Evolutionary conservation across 30 jellyfish, hydroid and myxozoan species (phyloP).

Genomic region (Chrysaora quinquecirrha): DNA sequence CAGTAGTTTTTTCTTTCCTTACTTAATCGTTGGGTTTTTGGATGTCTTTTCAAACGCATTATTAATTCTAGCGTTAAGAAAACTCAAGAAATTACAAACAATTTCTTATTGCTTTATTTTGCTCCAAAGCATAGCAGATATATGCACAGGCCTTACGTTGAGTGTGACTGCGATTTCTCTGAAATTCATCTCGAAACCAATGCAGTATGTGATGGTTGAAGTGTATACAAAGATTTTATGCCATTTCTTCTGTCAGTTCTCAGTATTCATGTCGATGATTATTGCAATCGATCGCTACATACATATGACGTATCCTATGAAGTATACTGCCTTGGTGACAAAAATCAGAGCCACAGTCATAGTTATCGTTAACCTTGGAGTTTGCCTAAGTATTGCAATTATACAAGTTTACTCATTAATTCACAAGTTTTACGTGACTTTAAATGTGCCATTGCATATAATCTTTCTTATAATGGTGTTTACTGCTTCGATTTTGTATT

Average conservation of each 20-base stretch:
- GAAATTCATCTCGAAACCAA: no score
- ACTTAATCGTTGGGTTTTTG: no score
- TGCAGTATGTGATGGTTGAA: no score
- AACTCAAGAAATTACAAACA: no score
- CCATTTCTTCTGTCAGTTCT: not conserved
- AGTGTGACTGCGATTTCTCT: no score
- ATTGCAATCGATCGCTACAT: not conserved
- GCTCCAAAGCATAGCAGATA: no score
- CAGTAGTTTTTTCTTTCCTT: no score
- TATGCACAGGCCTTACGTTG: no score
- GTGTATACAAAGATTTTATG: not conserved
- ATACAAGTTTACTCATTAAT: not conserved
- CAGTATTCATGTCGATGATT: not conserved
- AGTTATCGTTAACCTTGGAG: not conserved
- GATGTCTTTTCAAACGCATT: no score
- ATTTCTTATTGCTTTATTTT: no score
- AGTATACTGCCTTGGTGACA: not conserved
- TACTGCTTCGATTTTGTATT: not conserved
- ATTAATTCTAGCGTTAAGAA: no score
- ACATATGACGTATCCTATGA: not conserved
- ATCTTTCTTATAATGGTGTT: not conserved
- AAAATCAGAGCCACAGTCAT: not conserved
- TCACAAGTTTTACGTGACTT: not conserved
- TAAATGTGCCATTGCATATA: not conserved
- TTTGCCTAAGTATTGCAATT: not conserved